Conservation (phyloP, 2,888 invertebrate species). For the Antheraea yamamai region DNA sequence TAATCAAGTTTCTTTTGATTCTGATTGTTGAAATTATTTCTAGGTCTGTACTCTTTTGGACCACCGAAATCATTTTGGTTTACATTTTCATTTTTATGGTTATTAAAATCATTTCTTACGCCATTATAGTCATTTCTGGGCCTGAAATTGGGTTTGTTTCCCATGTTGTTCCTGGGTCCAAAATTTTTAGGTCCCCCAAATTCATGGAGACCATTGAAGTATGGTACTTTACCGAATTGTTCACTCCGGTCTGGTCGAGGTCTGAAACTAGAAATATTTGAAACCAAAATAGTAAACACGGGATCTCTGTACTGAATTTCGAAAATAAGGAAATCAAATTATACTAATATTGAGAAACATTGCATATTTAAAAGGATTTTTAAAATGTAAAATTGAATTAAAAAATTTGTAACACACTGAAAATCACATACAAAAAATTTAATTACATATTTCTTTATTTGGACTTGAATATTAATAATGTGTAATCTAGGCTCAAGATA, state of each 20-base stretch:
- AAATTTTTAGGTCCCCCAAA: constrained; percentile 79
- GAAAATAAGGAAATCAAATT: too few relatives aligned
- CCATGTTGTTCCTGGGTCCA: constrained; percentile 70
- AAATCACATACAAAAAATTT: too few relatives aligned
- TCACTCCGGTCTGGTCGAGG: constrained; percentile 85
- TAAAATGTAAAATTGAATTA: too few relatives aligned
- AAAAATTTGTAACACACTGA: too few relatives aligned
- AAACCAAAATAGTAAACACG: neutral
- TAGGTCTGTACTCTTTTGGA: constrained; percentile 71
- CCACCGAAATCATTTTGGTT: constrained; percentile 75
- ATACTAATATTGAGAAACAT: too few relatives aligned
- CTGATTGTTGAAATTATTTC: constrained; percentile 69
- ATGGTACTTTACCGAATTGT: constrained; percentile 83
- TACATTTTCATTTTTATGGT: constrained; percentile 66
- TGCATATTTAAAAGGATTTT: too few relatives aligned
- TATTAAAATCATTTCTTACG: constrained; percentile 69
- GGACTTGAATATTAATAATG: too few relatives aligned
- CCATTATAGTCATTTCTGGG: constrained; percentile 78
- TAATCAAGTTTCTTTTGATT: constrained; percentile 61
- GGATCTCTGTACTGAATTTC: too few relatives aligned
- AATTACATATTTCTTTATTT: too few relatives aligned
- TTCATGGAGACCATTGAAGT: constrained; percentile 68
- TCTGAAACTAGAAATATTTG: constrained; percentile 72
- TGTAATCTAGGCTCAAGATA: too few relatives aligned
- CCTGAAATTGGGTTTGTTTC: constrained; percentile 71